phyloP scores from a whole-genome alignment of 2,797 vertebrate species.

The Ispidina lecontei region DNA sequence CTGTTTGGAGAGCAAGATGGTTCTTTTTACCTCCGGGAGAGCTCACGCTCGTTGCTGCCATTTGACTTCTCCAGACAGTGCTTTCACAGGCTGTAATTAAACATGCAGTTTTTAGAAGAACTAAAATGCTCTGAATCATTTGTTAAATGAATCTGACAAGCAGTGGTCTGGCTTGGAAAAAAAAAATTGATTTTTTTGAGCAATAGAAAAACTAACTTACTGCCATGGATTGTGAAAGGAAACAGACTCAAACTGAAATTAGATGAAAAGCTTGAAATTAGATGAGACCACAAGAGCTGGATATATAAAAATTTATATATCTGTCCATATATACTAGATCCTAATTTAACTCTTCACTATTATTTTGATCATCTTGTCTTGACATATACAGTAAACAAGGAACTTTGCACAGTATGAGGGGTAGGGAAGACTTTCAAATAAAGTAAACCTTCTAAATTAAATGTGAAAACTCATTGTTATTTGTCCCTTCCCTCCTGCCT shows the following conservation, averaged over 20 bases:
- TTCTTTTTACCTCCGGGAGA: background rate
- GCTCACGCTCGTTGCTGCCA: background rate
- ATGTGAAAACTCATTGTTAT: background rate
- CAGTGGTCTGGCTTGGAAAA: background rate
- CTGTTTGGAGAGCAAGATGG: background rate
- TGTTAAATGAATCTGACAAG: constrained; percentile 33
- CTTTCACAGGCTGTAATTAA: constrained; percentile 1
- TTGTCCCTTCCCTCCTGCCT: background rate
- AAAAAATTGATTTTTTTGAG: background rate
- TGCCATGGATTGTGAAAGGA: background rate
- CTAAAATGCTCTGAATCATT: background rate
- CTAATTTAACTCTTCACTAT: constrained; percentile 9
- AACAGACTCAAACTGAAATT: constrained; percentile 58
- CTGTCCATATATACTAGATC: background rate
- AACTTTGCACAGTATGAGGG: background rate
- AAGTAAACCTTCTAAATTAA: constrained; percentile 14
- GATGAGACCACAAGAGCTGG: constrained; percentile 38
- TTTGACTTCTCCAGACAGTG: constrained; percentile 12
- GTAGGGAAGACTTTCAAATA: background rate
- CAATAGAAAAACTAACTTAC: constrained; percentile 14
- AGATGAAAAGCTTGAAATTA: constrained; percentile 80
- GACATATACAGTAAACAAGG: background rate
- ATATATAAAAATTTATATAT: background rate
- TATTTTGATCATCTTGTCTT: constrained; percentile 8
- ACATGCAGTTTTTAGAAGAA: background rate